Evolutionary conservation across 2,888 invertebrate species (phyloP).

Genomic region (Dryocosmus kuriphilus): DNA sequence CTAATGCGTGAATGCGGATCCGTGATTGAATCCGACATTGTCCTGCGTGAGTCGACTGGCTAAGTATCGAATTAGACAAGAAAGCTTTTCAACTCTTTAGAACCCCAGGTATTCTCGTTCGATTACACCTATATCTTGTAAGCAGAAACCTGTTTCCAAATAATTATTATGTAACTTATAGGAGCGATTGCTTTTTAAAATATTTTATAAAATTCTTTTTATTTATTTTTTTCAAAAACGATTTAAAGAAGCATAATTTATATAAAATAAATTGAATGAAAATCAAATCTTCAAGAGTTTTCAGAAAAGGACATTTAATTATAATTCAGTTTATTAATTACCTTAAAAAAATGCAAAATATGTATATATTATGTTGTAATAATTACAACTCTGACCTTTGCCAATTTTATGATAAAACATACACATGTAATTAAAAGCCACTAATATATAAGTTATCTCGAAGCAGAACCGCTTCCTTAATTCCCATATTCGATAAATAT

Average conservation of each 20-base stretch:
- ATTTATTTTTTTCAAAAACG: too few relatives aligned
- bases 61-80: slow-evolving; percentile 18
- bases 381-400: not conserved
- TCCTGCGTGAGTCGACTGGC: slow-evolving; percentile 13
- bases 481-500: not conserved
- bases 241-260: too few relatives aligned
- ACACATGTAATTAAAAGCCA: not conserved
- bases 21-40: slow-evolving; percentile 17
- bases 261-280: too few relatives aligned
- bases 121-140: slow-evolving; percentile 1
- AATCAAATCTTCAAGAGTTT: not conserved
- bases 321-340: not conserved
- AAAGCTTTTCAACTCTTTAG: slow-evolving; percentile 11
- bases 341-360: not conserved
- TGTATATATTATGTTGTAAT: not conserved
- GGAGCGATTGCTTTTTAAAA: not conserved
- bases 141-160: not conserved
- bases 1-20: slow-evolving; percentile 19
- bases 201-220: not conserved
- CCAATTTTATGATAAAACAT: not conserved
- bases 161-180: not conserved
- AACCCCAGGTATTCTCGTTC: slow-evolving; percentile 13
- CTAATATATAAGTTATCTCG: not conserved
- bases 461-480: not conserved
- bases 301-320: not conserved